Percentiles rank a stretch among this genome's conserved stretches.
Evolutionary conservation across 2,113 vertebrate genomes (phyloP).

Genomic region (Mesocricetus auratus): DNA sequence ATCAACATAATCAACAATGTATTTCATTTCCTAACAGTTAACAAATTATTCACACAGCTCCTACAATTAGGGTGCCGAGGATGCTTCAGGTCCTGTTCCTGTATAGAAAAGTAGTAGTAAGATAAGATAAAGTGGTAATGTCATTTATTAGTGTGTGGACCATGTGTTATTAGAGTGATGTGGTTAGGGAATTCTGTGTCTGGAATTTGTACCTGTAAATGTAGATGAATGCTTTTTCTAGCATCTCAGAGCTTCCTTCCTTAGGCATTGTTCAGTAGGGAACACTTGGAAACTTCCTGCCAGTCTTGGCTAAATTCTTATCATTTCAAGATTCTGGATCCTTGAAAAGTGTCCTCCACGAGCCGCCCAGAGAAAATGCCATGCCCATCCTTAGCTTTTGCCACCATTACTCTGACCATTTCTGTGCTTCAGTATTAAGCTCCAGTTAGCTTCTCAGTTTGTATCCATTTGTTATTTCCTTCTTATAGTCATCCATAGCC

Average conservation of each 20-base stretch:
- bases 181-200: background rate
- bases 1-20: background rate
- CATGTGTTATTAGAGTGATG: background rate
- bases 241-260: background rate
- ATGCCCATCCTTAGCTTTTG: slow-evolving; percentile 53
- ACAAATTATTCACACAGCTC: background rate
- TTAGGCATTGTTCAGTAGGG: background rate
- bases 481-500: background rate
- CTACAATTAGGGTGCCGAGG: background rate
- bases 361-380: too few relatives aligned
- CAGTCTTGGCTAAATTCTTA: background rate
- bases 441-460: slow-evolving; percentile 63
- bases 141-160: background rate
- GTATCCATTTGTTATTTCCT: slow-evolving; percentile 46
- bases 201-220: background rate
- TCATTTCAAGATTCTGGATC: background rate
- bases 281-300: background rate
- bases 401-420: slow-evolving; percentile 65
- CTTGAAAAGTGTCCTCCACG: background rate
- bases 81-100: background rate
- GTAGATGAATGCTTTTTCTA: background rate
- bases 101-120: background rate
- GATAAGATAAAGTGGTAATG: background rate
- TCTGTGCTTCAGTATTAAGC: slow-evolving; percentile 56
- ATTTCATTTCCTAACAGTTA: background rate